Conservation (phyloP, 2,888 invertebrate genomes). For the Cabera pusaria region DNA sequence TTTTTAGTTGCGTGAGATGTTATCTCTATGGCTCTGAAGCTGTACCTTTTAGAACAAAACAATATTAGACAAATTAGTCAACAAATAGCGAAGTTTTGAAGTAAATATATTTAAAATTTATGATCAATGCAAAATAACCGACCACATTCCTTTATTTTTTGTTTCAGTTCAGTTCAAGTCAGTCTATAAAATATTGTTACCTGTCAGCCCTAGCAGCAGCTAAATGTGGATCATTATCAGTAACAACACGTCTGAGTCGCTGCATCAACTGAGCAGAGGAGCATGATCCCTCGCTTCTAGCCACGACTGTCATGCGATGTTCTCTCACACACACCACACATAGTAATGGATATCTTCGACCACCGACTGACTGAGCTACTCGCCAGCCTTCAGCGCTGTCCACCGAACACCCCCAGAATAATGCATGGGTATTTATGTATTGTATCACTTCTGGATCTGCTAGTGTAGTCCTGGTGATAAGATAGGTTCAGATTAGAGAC, state of each 20-base stretch:
- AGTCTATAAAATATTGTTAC: too few relatives aligned
- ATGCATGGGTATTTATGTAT: slow-evolving; percentile 91
- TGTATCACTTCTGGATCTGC: slow-evolving; percentile 88
- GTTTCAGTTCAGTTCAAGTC: too few relatives aligned
- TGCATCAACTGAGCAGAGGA: slow-evolving; percentile 87
- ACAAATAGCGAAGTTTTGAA: too few relatives aligned
- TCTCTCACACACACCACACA: slow-evolving; percentile 95
- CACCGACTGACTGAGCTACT: slow-evolving; percentile 94
- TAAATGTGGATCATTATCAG: slow-evolving; percentile 94
- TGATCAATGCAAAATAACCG: too few relatives aligned
- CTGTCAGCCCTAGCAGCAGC: slow-evolving; percentile 94
- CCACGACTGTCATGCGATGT: slow-evolving; percentile 96
- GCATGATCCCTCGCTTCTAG: slow-evolving; percentile 93
- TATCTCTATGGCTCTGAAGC: too few relatives aligned
- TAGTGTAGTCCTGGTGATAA: slow-evolving; percentile 85
- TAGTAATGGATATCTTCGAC: slow-evolving; percentile 91
- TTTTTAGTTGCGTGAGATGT: too few relatives aligned
- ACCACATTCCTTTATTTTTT: too few relatives aligned
- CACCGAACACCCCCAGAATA: slow-evolving; percentile 97
- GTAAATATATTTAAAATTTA: too few relatives aligned
- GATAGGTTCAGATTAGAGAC: too few relatives aligned
- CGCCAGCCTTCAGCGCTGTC: slow-evolving; percentile 95
- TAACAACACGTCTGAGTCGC: slow-evolving; percentile 89
- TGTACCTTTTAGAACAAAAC: too few relatives aligned
- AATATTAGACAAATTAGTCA: too few relatives aligned